Percentiles rank a stretch among this genome's conserved stretches.
These are phyloP conservation scores for Nomada ferruginata DNA, from an alignment of 2,888 invertebrate species.

Conservation along the genomic window DNA sequence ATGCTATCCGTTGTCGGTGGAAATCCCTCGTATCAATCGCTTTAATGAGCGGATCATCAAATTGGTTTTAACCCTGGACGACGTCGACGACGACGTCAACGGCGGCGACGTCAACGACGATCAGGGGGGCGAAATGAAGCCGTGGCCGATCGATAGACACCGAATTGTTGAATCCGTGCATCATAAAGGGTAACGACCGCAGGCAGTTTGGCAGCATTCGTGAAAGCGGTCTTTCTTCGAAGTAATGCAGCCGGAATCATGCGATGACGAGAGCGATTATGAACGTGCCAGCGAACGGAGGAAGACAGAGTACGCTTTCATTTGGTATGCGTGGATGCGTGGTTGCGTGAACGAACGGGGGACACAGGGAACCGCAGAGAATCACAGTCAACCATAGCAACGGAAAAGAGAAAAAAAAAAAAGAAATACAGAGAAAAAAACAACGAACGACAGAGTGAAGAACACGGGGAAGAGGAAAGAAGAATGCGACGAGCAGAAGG, in stretches of 20 bases:
- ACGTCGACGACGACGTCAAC: constrained; percentile 15
- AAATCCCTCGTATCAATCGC: constrained; percentile 20
- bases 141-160: constrained; percentile 47
- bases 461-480: background rate
- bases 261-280: constrained; percentile 69
- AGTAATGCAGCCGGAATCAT: constrained; percentile 63
- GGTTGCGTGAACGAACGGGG: constrained; percentile 32
- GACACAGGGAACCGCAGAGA: background rate
- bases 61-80: constrained; percentile 24
- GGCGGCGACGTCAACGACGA: constrained; percentile 6
- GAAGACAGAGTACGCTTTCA: constrained; percentile 65
- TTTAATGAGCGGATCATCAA: constrained; percentile 32
- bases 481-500: background rate
- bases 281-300: constrained; percentile 48
- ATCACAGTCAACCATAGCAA: background rate
- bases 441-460: background rate
- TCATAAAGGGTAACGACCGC: constrained; percentile 62
- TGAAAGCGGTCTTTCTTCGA: constrained; percentile 71
- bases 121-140: constrained; percentile 16
- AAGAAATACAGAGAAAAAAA: background rate
- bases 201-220: constrained; percentile 64
- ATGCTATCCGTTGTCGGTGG: background rate
- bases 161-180: constrained; percentile 52
- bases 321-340: constrained; percentile 68
- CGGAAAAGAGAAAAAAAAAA: background rate